Percentiles rank a stretch among this genome's conserved stretches.
Evolutionary conservation across 2,113 vertebrate species (phyloP).

Genomic region (Bos javanicus): DNA sequence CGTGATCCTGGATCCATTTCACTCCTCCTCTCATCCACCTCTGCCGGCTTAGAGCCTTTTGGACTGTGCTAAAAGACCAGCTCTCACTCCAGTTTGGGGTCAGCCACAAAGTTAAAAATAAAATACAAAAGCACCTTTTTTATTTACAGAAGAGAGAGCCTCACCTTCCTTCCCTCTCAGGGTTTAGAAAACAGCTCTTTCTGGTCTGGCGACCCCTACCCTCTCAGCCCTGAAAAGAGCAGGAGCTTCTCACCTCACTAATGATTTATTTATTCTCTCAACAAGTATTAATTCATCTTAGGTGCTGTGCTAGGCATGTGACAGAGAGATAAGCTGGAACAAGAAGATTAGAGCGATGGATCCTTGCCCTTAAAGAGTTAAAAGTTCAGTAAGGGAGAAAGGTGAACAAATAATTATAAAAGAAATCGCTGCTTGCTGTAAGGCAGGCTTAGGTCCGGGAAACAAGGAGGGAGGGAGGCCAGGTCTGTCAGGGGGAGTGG

Average conservation of each 20-base stretch:
- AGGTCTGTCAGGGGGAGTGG: accelerated
- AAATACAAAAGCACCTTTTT: neutral
- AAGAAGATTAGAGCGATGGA: neutral
- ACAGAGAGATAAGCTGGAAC: neutral
- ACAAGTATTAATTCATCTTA: neutral
- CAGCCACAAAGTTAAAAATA: neutral
- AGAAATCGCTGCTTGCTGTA: neutral
- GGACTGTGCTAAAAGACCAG: neutral
- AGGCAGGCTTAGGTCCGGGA: accelerated
- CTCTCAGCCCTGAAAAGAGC: neutral
- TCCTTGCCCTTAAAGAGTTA: neutral
- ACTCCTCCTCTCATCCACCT: no score
- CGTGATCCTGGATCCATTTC: neutral
- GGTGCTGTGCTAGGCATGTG: neutral
- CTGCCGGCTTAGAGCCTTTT: neutral
- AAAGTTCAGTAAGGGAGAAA: neutral
- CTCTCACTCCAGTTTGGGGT: neutral
- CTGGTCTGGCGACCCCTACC: neutral
- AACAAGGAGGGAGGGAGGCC: neutral
- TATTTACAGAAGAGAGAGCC: neutral
- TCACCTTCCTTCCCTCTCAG: neutral
- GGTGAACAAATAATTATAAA: neutral
- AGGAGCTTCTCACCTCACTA: neutral
- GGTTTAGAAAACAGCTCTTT: neutral
- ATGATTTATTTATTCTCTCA: neutral